These are phyloP conservation scores for Drosophila parvula DNA, from an alignment of 1,140 invertebrate genomes.

Conservation along the genomic window DNA sequence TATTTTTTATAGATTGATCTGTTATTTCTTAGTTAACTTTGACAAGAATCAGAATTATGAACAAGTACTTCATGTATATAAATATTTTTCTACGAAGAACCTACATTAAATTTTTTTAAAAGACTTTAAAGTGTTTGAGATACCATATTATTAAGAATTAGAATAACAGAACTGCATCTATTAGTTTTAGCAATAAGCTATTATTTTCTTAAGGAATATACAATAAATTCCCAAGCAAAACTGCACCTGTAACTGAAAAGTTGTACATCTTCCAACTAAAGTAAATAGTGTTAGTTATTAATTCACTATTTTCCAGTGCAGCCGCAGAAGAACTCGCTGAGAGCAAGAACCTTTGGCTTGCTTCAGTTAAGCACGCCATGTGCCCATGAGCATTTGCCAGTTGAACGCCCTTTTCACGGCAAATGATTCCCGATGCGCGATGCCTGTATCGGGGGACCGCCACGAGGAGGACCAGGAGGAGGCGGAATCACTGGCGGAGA, in stretches of 20 bases:
- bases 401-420: conserved; percentile 84
- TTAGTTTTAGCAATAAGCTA: too few relatives aligned
- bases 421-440: conserved; percentile 75
- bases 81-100: too few relatives aligned
- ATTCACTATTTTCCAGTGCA: conserved; percentile 36
- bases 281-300: background rate
- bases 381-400: conserved; percentile 78
- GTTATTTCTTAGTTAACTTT: too few relatives aligned
- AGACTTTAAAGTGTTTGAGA: too few relatives aligned
- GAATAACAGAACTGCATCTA: background rate
- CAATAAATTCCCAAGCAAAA: background rate
- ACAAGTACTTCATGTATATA: too few relatives aligned
- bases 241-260: too few relatives aligned
- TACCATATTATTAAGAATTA: background rate
- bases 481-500: conserved; percentile 16
- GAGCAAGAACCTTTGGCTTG: conserved; percentile 74
- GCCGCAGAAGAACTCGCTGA: conserved; percentile 58
- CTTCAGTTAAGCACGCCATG: conserved; percentile 67
- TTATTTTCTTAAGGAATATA: background rate
- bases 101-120: too few relatives aligned
- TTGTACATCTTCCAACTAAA: too few relatives aligned
- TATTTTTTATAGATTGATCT: too few relatives aligned
- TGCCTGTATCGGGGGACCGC: conserved; percentile 39
- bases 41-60: too few relatives aligned
- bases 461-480: background rate